Evolutionary conservation across 2,797 vertebrate species (phyloP).

Genomic region (Myripristis murdjan): DNA sequence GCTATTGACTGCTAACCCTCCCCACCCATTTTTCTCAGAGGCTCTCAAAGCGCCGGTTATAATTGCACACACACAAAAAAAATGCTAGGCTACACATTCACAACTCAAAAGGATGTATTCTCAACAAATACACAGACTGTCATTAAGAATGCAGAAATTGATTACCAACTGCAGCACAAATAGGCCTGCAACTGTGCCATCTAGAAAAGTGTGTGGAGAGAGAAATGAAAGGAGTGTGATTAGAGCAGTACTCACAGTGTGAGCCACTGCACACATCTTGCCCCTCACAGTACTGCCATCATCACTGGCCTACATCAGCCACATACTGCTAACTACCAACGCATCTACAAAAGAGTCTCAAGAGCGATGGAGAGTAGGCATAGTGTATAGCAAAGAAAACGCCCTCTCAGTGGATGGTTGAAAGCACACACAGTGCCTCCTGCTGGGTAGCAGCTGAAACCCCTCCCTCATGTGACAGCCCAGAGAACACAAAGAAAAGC

Average conservation of each 20-base stretch:
- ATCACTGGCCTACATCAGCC: constrained; percentile 39
- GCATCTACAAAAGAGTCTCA: constrained; percentile 42
- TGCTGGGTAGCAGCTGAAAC: constrained; percentile 79
- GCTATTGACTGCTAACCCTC: constrained; percentile 74
- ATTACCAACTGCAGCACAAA: constrained; percentile 42
- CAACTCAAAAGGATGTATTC: constrained; percentile 45
- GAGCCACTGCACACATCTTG: neutral
- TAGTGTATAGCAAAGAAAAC: constrained; percentile 55
- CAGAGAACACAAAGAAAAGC: constrained; percentile 46
- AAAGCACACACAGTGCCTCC: constrained; percentile 77
- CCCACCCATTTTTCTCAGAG: constrained; percentile 55
- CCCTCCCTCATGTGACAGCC: constrained; percentile 64
- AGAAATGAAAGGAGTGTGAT: constrained; percentile 25
- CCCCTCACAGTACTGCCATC: constrained; percentile 4
- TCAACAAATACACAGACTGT: constrained; percentile 41
- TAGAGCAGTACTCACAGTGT: constrained; percentile 8
- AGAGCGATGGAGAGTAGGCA: constrained; percentile 56
- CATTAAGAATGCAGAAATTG: constrained; percentile 38
- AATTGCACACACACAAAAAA: constrained; percentile 65
- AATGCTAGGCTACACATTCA: constrained; percentile 47
- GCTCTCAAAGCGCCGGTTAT: constrained; percentile 59
- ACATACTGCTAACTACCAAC: constrained; percentile 5
- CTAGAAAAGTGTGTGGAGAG: constrained; percentile 4
- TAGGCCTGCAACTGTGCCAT: neutral
- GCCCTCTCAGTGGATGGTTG: constrained; percentile 56